Evolutionary conservation across 2,888 invertebrate genomes (phyloP).

Genomic region (Lagria hirta): DNA sequence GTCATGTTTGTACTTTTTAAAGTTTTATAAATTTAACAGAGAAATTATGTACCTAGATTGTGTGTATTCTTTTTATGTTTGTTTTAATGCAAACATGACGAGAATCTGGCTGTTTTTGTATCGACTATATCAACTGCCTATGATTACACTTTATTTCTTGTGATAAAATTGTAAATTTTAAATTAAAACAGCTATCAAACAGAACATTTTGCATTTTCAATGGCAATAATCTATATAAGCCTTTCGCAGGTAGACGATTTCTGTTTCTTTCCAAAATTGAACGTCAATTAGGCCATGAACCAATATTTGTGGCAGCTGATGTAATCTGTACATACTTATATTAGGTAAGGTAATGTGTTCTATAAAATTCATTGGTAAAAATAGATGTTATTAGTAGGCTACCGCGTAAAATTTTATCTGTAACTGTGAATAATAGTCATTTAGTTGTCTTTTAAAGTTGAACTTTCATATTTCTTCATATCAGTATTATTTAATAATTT

Average conservation of each 20-base stretch:
- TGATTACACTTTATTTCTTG: slow-evolving; percentile 8
- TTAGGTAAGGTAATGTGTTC: slow-evolving; percentile 50
- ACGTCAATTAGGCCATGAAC: slow-evolving; percentile 12
- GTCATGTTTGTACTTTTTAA: slow-evolving; percentile 43
- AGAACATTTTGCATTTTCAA: too few species aligned
- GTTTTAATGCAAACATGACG: slow-evolving; percentile 37
- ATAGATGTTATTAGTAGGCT: slow-evolving; percentile 51
- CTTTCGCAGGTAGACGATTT: too few species aligned
- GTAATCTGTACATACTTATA: slow-evolving; percentile 25
- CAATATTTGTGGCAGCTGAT: slow-evolving; percentile 21
- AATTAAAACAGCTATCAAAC: slow-evolving; percentile 16
- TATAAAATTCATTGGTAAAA: slow-evolving; percentile 50
- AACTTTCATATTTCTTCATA: slow-evolving; percentile 4
- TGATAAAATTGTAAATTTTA: slow-evolving; percentile 14
- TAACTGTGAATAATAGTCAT: slow-evolving; percentile 36
- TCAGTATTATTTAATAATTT: slow-evolving; percentile 16
- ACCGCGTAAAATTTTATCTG: slow-evolving; percentile 42
- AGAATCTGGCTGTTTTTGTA: slow-evolving; percentile 40
- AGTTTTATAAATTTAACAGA: slow-evolving; percentile 37
- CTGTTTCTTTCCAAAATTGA: slow-evolving; percentile 9
- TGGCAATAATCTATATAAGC: too few species aligned
- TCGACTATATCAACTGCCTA: slow-evolving; percentile 26
- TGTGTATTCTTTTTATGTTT: slow-evolving; percentile 43
- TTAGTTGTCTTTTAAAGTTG: slow-evolving; percentile 8
- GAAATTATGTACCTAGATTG: slow-evolving; percentile 36